Percentiles rank a stretch among this genome's conserved stretches.
These are phyloP conservation scores for Cyanistes caeruleus DNA, from an alignment of 2,113 vertebrate species.

Conservation along the genomic window DNA sequence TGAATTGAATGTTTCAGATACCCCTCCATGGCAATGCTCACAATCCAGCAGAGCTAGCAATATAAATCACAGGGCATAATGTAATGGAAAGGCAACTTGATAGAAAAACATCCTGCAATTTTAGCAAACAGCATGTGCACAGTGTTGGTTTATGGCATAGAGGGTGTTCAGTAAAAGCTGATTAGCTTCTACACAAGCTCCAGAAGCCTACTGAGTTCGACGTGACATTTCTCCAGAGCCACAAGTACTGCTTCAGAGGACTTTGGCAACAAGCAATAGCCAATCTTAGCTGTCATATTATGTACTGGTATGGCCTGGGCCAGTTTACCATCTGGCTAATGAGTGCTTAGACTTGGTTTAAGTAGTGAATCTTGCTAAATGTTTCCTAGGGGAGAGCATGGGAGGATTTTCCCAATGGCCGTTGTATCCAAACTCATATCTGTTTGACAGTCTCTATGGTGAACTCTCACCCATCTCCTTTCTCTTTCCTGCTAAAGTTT, in stretches of 20 bases:
- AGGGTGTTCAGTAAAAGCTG: background rate
- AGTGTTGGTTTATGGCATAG: background rate
- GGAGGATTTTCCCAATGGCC: background rate
- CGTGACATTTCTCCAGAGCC: background rate
- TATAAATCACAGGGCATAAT: constrained; percentile 42
- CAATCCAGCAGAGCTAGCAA: constrained; percentile 35
- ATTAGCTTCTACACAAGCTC: background rate
- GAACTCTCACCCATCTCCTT: background rate
- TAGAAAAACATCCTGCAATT: constrained; percentile 44
- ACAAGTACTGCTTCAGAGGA: background rate
- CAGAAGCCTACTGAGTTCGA: constrained; percentile 16
- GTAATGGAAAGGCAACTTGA: constrained; percentile 21
- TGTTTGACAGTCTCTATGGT: background rate
- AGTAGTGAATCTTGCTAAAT: background rate
- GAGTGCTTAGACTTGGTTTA: background rate
- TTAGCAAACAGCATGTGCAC: constrained; percentile 36
- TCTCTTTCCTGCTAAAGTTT: background rate
- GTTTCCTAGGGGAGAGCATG: background rate
- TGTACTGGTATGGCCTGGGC: background rate
- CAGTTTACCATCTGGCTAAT: background rate
- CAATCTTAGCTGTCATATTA: background rate
- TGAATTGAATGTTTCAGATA: constrained; percentile 8
- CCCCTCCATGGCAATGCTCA: constrained; percentile 10
- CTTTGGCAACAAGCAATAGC: background rate
- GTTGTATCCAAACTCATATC: background rate